Conservation (phyloP, 2,888 invertebrate genomes). For the Dynastes maya region DNA sequence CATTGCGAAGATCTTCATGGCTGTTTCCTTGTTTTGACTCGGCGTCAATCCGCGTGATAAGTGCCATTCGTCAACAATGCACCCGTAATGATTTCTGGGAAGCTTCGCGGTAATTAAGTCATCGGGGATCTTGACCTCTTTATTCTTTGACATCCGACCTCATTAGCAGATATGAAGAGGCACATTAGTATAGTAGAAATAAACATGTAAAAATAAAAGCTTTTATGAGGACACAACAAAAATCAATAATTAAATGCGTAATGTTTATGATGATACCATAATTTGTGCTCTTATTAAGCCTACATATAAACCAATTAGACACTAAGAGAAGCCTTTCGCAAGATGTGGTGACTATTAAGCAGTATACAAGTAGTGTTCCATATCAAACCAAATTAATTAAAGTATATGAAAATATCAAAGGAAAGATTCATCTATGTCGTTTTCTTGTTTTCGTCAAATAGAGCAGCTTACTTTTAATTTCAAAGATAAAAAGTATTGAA, state of each 20-base stretch:
- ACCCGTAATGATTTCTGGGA: conserved; percentile 26
- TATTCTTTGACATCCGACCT: conserved; percentile 41
- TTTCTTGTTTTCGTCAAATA: no score
- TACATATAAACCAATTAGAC: not conserved
- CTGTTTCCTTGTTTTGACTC: conserved; percentile 31
- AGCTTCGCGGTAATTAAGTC: conserved; percentile 25
- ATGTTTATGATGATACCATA: not conserved
- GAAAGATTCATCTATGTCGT: no score
- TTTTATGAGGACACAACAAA: not conserved
- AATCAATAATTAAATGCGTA: conserved; percentile 10
- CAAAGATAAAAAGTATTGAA: no score
- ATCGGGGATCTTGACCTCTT: conserved; percentile 44
- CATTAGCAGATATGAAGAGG: conserved; percentile 23
- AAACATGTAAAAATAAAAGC: not conserved
- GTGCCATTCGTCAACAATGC: not conserved
- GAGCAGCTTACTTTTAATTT: no score
- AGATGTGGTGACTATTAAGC: no score
- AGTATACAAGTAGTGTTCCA: no score
- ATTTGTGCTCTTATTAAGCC: not conserved
- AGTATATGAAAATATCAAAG: no score
- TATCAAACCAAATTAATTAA: no score
- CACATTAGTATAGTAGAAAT: conserved; percentile 5
- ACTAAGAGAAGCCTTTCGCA: no score
- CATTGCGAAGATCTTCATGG: conserved; percentile 14
- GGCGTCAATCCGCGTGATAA: not conserved